phyloP scores from a whole-genome alignment of 2,797 vertebrate species.

The Pipistrellus pygmaeus region DNA sequence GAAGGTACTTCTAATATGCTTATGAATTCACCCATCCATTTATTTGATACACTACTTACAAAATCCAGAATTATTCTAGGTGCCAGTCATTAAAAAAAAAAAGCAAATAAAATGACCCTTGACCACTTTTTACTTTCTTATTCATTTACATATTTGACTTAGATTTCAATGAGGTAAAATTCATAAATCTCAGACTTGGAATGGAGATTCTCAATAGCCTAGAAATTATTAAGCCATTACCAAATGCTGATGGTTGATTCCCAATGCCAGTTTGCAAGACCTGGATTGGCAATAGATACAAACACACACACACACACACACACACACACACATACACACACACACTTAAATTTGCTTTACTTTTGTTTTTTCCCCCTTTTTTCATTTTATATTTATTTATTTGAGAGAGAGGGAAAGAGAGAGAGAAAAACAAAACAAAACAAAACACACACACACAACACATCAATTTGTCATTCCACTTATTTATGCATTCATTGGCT shows the following conservation, averaged over 20 bases:
- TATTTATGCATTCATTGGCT: neutral
- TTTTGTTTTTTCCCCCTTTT: neutral
- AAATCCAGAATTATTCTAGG: neutral
- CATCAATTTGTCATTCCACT: neutral
- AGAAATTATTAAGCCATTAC: neutral
- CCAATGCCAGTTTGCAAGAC: neutral
- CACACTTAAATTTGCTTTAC: slow-evolving; percentile 7
- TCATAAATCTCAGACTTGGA: neutral
- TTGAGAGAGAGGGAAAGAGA: neutral
- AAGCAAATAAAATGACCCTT: neutral
- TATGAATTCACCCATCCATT: neutral
- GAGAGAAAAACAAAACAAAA: too few relatives aligned
- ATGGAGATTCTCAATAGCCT: neutral
- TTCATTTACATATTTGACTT: slow-evolving; percentile 45
- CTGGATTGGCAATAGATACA: neutral
- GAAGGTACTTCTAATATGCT: neutral
- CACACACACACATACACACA: neutral
- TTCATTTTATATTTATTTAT: neutral
- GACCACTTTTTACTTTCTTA: slow-evolving; percentile 5
- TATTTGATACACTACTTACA: slow-evolving; percentile 31
- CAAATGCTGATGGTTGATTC: neutral
- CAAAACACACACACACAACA: neutral
- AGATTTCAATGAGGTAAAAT: slow-evolving; percentile 43
- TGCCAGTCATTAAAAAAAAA: neutral
- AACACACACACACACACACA: neutral